These are phyloP conservation scores for Spilarctia lutea DNA, from an alignment of 2,888 invertebrate genomes.

Conservation along the genomic window DNA sequence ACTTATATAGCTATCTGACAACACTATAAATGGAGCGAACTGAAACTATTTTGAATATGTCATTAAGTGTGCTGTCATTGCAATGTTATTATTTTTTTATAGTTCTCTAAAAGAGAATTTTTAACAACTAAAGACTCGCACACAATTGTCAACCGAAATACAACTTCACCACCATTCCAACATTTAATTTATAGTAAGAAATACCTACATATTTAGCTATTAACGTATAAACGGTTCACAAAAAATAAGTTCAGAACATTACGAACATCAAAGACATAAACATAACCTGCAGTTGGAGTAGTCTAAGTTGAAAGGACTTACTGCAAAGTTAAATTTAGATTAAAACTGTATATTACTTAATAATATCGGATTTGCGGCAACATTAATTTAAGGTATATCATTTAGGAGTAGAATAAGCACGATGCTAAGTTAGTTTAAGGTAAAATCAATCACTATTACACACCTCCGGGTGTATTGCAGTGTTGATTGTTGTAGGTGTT, in stretches of 20 bases:
- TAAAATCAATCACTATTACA: no score
- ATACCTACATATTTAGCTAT: neutral
- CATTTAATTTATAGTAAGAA: neutral
- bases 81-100: neutral
- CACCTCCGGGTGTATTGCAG: no score
- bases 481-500: no score
- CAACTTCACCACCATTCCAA: neutral
- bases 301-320: no score
- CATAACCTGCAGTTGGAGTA: neutral
- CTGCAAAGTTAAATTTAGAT: no score
- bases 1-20: slow-evolving; percentile 3
- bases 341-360: no score
- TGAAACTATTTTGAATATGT: neutral
- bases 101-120: neutral
- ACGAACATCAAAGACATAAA: neutral
- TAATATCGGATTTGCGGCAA: no score
- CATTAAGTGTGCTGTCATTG: neutral
- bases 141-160: neutral
- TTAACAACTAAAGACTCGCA: neutral
- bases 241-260: no score
- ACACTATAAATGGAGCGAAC: neutral
- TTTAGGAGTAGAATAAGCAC: no score
- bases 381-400: no score
- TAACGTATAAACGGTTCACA: neutral
- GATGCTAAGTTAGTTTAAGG: no score